Conservation (phyloP, 2,113 vertebrate species). For the Dasypus novemcinctus region DNA sequence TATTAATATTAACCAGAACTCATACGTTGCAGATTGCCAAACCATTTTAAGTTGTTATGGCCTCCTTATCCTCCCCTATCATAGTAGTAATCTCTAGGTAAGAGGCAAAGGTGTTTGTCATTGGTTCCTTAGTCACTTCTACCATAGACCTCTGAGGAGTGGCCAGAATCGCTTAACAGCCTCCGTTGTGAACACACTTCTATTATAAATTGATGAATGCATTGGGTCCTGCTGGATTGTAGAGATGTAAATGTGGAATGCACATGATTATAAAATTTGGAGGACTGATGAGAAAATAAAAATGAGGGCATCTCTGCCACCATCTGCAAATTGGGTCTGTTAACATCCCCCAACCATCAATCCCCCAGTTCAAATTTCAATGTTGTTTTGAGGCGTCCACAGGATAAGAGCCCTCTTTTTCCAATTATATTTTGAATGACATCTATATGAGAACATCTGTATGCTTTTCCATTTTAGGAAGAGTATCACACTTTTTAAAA, state of each 20-base stretch:
- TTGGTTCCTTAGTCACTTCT: not conserved
- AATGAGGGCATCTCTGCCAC: not conserved
- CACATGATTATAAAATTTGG: not conserved
- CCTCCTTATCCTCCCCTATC: not conserved
- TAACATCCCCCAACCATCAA: not conserved
- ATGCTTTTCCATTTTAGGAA: conserved; percentile 52
- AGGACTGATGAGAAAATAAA: not conserved
- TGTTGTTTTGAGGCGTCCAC: not conserved
- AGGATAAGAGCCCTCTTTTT: not conserved
- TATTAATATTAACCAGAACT: conserved; percentile 51
- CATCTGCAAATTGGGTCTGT: not conserved
- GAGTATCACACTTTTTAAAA: conserved; percentile 41
- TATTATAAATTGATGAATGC: not conserved
- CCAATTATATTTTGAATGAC: not conserved
- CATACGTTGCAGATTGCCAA: not conserved
- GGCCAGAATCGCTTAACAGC: not conserved
- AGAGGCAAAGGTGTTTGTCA: not conserved
- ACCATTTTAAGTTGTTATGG: not conserved
- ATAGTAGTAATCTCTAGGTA: not conserved
- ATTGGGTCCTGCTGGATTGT: not conserved
- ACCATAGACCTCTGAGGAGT: not conserved
- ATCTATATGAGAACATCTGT: conserved; percentile 54
- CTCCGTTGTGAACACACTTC: not conserved
- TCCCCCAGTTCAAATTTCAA: not conserved
- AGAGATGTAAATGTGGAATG: not conserved